phyloP scores from a whole-genome alignment of 2,888 invertebrate species.

The Mimumesa dahlbomi region DNA sequence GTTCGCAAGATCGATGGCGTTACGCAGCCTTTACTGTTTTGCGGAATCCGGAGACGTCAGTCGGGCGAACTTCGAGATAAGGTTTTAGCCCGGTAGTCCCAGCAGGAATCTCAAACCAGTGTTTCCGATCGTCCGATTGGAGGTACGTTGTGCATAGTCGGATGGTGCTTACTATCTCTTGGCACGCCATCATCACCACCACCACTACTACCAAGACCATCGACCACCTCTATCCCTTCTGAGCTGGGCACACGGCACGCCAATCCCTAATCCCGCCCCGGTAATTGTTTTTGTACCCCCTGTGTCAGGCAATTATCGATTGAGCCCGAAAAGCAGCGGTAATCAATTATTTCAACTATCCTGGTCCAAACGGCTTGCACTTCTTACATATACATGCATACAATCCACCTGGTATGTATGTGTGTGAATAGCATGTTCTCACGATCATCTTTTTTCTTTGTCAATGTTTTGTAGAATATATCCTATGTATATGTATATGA shows the following conservation, averaged over 20 bases:
- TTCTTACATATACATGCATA: neutral
- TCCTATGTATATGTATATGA: no score
- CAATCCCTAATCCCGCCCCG: conserved; percentile 54
- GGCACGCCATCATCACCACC: conserved; percentile 62
- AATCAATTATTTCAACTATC: conserved; percentile 58
- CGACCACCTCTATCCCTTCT: conserved; percentile 39
- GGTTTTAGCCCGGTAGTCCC: conserved; percentile 27
- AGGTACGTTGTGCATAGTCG: conserved; percentile 51
- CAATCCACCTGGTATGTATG: no score
- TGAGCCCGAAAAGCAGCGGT: conserved; percentile 46
- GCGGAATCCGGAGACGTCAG: conserved; percentile 16
- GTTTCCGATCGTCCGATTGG: conserved; percentile 62
- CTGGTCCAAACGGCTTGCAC: conserved; percentile 12
- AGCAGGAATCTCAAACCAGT: conserved; percentile 29
- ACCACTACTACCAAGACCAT: conserved; percentile 50
- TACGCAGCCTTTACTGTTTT: conserved; percentile 15
- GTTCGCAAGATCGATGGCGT: conserved; percentile 6
- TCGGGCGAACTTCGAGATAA: conserved; percentile 18
- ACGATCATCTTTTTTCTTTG: no score
- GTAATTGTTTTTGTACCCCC: conserved; percentile 71
- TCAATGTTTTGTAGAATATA: no score
- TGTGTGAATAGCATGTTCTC: no score
- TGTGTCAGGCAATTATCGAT: conserved; percentile 68
- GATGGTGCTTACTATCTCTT: conserved; percentile 62
- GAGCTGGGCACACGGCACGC: conserved; percentile 33